These are phyloP conservation scores for Acanthaster planci DNA, from an alignment of 35 echinoderm and acorn worm species.

Conservation along the genomic window DNA sequence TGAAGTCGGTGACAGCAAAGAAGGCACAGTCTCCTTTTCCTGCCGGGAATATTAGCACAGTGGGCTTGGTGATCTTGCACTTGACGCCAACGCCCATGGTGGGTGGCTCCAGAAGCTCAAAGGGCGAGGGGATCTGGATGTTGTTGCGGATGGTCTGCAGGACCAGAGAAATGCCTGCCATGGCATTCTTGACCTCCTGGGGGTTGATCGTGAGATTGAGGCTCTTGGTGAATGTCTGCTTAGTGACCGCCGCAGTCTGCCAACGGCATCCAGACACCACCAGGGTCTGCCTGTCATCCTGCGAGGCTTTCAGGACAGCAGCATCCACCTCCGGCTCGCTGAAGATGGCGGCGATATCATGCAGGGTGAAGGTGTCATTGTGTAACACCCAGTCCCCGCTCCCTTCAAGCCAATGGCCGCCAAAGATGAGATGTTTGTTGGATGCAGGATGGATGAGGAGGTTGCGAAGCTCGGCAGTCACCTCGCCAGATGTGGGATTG, in stretches of 20 bases:
- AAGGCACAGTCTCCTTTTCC: conserved; percentile 98
- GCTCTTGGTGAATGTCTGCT: conserved; percentile 87
- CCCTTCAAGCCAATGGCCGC: conserved; percentile 68
- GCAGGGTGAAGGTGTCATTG: conserved; percentile 84
- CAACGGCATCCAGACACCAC: conserved; percentile 88
- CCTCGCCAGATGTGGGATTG: conserved; percentile 60
- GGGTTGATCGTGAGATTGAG: conserved; percentile 91
- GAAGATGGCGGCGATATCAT: conserved; percentile 78
- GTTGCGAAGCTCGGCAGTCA: conserved; percentile 67
- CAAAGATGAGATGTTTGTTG: conserved; percentile 85
- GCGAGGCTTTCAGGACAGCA: conserved; percentile 57
- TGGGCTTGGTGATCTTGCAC: conserved; percentile 98
- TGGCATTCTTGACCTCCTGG: conserved; percentile 79
- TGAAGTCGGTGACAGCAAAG: conserved; percentile 97
- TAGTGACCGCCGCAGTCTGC: conserved; percentile 68
- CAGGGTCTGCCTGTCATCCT: conserved; percentile 73
- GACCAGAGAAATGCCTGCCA: conserved; percentile 59
- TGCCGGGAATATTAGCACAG: conserved; percentile 94
- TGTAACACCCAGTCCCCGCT: conserved; percentile 88
- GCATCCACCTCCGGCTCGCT: conserved; percentile 67
- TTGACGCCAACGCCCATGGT: conserved; percentile 97
- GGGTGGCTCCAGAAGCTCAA: conserved; percentile 93
- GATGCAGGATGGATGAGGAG: conserved; percentile 76
- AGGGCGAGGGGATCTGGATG: conserved; percentile 68
- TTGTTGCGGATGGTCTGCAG: conserved; percentile 58